These are phyloP conservation scores for Chrysemys picta DNA, from an alignment of 2,113 vertebrate genomes.

Conservation along the genomic window DNA sequence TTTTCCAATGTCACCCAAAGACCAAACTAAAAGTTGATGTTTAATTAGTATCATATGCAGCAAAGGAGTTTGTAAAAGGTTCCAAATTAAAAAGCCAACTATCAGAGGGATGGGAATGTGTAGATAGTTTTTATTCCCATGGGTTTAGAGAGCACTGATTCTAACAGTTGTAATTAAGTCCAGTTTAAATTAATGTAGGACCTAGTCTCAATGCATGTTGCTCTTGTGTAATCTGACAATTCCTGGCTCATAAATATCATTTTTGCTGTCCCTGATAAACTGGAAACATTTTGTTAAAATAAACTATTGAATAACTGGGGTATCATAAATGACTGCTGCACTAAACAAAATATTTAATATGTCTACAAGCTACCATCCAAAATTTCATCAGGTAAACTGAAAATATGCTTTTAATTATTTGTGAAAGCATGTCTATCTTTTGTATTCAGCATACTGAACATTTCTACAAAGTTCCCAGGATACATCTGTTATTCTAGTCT, in stretches of 20 bases:
- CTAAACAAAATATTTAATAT: not conserved
- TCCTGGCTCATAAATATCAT: not conserved
- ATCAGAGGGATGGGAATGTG: not conserved
- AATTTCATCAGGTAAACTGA: not conserved
- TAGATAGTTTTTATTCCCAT: not conserved
- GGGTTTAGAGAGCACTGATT: not conserved
- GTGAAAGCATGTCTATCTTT: not conserved
- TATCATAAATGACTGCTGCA: not conserved
- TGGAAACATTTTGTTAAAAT: not conserved
- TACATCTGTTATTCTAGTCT: not conserved
- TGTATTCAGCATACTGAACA: not conserved
- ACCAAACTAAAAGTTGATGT: not conserved
- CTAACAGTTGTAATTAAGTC: not conserved
- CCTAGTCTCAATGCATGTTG: not conserved
- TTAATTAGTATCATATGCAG: not conserved
- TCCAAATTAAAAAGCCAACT: not conserved
- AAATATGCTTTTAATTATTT: not conserved
- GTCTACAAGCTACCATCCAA: not conserved
- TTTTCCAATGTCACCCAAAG: not conserved
- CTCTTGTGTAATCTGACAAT: not conserved
- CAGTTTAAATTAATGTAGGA: not conserved
- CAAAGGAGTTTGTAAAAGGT: not conserved
- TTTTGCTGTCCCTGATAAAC: not conserved
- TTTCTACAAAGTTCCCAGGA: not conserved
- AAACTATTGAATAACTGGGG: not conserved